Base-by-base conservation (phyloP, 2,888 invertebrate genomes). In the Caenorhabditis afra region DNA sequence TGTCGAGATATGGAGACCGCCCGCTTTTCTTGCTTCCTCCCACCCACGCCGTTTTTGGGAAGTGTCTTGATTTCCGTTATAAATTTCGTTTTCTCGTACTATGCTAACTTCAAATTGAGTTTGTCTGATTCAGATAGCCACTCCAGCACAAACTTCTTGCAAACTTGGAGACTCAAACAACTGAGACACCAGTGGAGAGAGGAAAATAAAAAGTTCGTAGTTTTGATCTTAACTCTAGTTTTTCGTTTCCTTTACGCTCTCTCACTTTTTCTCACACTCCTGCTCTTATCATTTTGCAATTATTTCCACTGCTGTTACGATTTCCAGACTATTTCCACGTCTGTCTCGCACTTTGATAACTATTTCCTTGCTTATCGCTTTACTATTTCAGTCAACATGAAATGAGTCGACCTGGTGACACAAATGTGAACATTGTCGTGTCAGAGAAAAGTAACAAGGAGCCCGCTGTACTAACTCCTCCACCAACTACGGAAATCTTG, bases 331-430 rank as follows among this genome's bases (percentile, higher is more conserved):
- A 41, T 3, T 49, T 44, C 49, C 39, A 35, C 29, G 11, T 52
- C 16, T 49, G 8, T 59, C 39, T 62, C 16, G 44, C 61, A 49
- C 41, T 37, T 73, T 58, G 3, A 16, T n/a, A 20, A 44, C 14
- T 22, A 44, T 50, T 41, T 65, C 41, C 47, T 18, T 53, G 23
- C 58, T 58, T 70, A 57, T 73, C 50, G 37, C 22, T 50, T 7
- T 8, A 12, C 16, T 67, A 47, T 65, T 79, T 20, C 77, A 77
- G 77, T 39, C 65, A 77, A 66, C 65, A 79, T 73, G 79, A 79
- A 73, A 79, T 79, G 79, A 73, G 57, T 58, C 79, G 67, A 39
- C 68, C 67, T 45, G 35, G 39, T 44, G 67, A 67, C 35, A 79
- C 64, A 44, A 44, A 74, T 66, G 66, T 23, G 12, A 37, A 61